Evolutionary conservation across 1,140 invertebrate species (phyloP).

Genomic region (Camponotus floridanus): DNA sequence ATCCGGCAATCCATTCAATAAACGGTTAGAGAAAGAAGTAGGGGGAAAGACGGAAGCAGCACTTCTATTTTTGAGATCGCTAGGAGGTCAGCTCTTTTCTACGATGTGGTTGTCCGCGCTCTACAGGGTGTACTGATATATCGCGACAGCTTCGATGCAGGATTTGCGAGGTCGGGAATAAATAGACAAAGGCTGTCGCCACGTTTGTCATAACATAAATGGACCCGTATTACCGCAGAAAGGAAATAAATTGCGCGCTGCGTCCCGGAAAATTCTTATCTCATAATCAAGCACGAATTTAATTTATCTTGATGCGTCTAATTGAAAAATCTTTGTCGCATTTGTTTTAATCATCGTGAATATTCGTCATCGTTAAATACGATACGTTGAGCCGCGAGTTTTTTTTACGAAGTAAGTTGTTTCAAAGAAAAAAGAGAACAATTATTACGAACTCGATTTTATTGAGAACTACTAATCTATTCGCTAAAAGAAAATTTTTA

Average conservation of each 20-base stretch:
- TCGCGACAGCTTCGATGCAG: not conserved
- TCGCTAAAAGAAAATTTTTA: not conserved
- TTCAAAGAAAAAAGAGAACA: not conserved
- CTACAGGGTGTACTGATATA: conserved; percentile 18
- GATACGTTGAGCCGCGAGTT: not conserved
- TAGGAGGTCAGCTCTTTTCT: conserved; percentile 22
- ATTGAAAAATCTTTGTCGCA: not conserved
- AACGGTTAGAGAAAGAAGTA: too few species aligned
- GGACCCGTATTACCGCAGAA: not conserved
- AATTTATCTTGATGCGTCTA: conserved; percentile 8
- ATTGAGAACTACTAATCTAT: not conserved
- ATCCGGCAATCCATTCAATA: conserved; percentile 16
- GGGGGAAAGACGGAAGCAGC: not conserved
- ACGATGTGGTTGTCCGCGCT: not conserved
- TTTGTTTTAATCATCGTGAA: not conserved
- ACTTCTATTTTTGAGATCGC: conserved; percentile 36
- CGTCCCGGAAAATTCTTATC: not conserved
- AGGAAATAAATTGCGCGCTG: conserved; percentile 2
- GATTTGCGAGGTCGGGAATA: conserved; percentile 30
- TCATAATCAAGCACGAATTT: not conserved
- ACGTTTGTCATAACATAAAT: not conserved
- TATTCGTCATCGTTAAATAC: too few species aligned
- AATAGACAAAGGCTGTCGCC: not conserved
- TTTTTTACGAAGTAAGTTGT: not conserved
- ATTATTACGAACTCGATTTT: not conserved